Conservation (phyloP, 2,113 vertebrate species). For the Caloenas nicobarica region DNA sequence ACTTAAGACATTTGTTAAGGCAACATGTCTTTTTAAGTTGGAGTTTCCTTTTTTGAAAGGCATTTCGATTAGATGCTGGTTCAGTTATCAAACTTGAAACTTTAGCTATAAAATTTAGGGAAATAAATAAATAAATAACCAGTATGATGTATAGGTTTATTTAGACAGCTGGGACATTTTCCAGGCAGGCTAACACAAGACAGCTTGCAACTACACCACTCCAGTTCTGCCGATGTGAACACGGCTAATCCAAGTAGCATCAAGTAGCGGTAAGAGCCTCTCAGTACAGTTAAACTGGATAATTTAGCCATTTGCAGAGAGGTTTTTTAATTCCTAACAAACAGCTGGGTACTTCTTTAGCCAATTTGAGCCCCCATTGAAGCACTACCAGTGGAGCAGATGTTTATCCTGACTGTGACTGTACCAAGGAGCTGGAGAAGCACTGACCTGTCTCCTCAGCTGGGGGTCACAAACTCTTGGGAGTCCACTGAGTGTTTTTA, state of each 20-base stretch:
- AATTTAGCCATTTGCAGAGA: neutral
- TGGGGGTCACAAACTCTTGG: neutral
- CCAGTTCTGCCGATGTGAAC: neutral
- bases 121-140: neutral
- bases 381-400: neutral
- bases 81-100: neutral
- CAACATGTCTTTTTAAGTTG: neutral
- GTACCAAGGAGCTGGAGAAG: neutral
- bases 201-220: neutral
- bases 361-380: accelerated
- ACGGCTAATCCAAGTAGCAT: neutral
- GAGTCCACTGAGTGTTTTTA: neutral
- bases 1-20: neutral
- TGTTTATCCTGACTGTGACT: neutral
- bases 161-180: neutral
- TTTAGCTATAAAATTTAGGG: neutral
- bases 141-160: neutral
- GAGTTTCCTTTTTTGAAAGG: slow-evolving; percentile 1
- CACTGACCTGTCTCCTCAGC: neutral
- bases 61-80: neutral
- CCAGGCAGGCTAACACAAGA: neutral
- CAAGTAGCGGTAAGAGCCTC: neutral
- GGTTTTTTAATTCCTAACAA: neutral
- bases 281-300: neutral
- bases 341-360: neutral